Percentiles rank a stretch among this genome's conserved stretches.
These are phyloP conservation scores for Bimastos eiseni DNA, from an alignment of 2,888 invertebrate species.

Conservation along the genomic window DNA sequence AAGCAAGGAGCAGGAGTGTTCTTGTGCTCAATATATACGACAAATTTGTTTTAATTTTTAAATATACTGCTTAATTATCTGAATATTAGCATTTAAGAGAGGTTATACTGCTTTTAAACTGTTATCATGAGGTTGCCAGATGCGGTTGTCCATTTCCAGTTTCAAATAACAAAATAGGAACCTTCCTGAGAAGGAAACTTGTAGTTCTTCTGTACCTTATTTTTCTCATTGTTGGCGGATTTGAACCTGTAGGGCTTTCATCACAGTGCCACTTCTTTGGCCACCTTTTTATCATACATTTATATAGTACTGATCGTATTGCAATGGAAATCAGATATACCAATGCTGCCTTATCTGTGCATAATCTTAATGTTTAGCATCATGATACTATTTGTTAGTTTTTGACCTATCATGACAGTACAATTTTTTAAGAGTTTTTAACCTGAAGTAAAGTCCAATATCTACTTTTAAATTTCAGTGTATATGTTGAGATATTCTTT, in stretches of 20 bases:
- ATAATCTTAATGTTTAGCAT: too few relatives aligned
- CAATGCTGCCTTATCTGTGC: neutral
- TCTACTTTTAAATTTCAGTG: too few relatives aligned
- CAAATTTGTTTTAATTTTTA: neutral
- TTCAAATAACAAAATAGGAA: neutral
- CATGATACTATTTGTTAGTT: neutral
- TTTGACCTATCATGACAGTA: too few relatives aligned
- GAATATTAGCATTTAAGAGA: neutral
- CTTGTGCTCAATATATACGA: neutral
- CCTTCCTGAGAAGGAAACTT: neutral
- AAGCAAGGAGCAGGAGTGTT: neutral
- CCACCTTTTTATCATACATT: too few relatives aligned
- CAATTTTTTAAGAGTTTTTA: too few relatives aligned
- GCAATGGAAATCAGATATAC: too few relatives aligned
- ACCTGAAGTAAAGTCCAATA: too few relatives aligned
- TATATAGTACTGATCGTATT: too few relatives aligned
- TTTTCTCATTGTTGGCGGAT: neutral
- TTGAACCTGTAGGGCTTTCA: neutral
- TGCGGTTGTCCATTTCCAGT: neutral
- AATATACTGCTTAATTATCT: too few relatives aligned
- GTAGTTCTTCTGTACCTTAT: neutral
- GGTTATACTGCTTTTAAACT: neutral
- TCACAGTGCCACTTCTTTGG: neutral
- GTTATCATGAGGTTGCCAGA: neutral
- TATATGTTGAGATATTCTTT: too few relatives aligned